A percentile compares a stretch with the other conserved stretches of the same genome.
Conservation (phyloP, 92 coral and sea anemone genomes). For the Paragorgia papillata region DNA sequence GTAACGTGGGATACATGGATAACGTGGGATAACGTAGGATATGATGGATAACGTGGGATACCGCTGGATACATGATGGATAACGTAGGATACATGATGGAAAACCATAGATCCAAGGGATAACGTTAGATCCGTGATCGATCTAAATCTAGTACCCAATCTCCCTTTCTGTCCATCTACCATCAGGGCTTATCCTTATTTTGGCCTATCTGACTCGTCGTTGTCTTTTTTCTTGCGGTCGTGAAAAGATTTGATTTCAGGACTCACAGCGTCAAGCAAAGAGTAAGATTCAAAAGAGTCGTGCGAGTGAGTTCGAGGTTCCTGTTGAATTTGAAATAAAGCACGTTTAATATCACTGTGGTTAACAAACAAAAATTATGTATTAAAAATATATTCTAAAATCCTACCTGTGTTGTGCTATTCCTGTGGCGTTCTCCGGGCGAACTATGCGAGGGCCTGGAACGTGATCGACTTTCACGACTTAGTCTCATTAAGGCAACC, state of each 20-base stretch:
- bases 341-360: neutral
- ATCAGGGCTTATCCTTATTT: neutral
- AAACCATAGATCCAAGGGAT: no score
- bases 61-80: no score
- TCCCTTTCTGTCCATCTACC: no score
- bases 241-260: conserved; percentile 25
- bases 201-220: neutral
- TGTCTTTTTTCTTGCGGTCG: neutral
- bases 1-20: no score
- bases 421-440: neutral
- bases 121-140: no score
- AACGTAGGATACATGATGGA: no score
- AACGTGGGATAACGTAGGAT: no score
- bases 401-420: neutral
- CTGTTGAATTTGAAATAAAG: conserved; percentile 1
- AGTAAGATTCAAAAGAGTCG: conserved; percentile 5
- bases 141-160: no score
- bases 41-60: no score
- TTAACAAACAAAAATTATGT: no score
- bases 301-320: conserved; percentile 9
- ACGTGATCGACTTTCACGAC: neutral
- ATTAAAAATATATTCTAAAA: no score
- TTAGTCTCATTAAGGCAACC: conserved; percentile 36
- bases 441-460: neutral
- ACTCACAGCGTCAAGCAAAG: conserved; percentile 22